These are phyloP conservation scores for Drosophila phalerata DNA, from an alignment of 2,888 invertebrate species.

Conservation along the genomic window DNA sequence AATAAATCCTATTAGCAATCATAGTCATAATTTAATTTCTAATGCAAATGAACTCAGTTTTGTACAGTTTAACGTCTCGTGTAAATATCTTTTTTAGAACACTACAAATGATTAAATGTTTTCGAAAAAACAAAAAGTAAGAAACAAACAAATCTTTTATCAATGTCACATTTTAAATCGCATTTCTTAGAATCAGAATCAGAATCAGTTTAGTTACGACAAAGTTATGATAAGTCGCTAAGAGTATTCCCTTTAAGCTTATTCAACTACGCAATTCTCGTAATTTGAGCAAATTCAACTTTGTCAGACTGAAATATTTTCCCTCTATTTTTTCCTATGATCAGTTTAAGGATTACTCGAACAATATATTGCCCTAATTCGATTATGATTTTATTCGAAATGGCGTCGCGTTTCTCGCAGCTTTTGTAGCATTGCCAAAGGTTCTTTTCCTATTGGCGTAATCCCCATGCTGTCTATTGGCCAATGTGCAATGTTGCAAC, in stretches of 20 bases:
- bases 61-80: too few species aligned
- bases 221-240: background rate
- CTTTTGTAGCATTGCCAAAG: slow-evolving; percentile 8
- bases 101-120: too few species aligned
- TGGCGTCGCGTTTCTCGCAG: slow-evolving; percentile 7
- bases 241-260: background rate
- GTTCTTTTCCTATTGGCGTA: slow-evolving; percentile 6
- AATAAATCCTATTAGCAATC: too few species aligned
- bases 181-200: background rate
- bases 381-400: slow-evolving; percentile 35
- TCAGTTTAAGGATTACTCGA: slow-evolving; percentile 1
- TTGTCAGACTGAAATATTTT: background rate
- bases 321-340: background rate
- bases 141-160: too few species aligned
- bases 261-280: background rate
- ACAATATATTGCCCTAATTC: slow-evolving; percentile 24
- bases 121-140: too few species aligned
- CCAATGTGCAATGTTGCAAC: slow-evolving; percentile 7
- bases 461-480: slow-evolving; percentile 53
- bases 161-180: background rate
- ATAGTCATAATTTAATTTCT: too few species aligned
- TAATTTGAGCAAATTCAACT: background rate
- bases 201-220: background rate
- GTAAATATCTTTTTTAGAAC: too few species aligned
- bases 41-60: too few species aligned